phyloP scores from a whole-genome alignment of 2,797 vertebrate species.

The Apodemus agrarius region DNA sequence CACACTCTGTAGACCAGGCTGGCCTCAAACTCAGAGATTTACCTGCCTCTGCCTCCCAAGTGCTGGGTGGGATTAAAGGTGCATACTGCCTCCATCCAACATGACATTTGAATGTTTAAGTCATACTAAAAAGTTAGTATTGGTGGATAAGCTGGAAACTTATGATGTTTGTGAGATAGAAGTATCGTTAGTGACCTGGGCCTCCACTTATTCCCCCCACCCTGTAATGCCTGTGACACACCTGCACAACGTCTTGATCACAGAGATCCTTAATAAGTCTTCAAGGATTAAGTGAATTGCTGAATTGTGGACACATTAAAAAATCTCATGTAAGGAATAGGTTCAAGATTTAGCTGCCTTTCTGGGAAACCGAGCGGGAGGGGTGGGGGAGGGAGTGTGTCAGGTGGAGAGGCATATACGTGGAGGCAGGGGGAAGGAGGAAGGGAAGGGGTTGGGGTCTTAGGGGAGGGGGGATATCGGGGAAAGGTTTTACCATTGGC shows the following conservation, averaged over 20 bases:
- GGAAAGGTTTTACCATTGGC: too few species aligned
- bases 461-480: too few species aligned
- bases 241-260: not conserved
- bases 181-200: not conserved
- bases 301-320: not conserved
- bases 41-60: not conserved
- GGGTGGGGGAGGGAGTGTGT: too few species aligned
- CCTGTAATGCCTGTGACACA: not conserved
- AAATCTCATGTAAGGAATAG: slow-evolving; percentile 13
- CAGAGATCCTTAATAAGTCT: not conserved
- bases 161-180: not conserved
- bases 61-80: not conserved
- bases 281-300: slow-evolving; percentile 16
- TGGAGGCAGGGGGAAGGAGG: too few species aligned
- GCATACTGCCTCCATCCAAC: too few species aligned
- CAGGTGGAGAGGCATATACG: too few species aligned
- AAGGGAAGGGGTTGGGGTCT: too few species aligned
- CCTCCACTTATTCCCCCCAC: not conserved
- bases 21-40: not conserved
- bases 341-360: slow-evolving; percentile 3
- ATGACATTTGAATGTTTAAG: not conserved
- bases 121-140: not conserved
- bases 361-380: not conserved
- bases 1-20: not conserved
- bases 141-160: not conserved